Percentiles rank a stretch among this genome's conserved stretches.
phyloP scores from a whole-genome alignment of 2,888 invertebrate genomes.

The Uropetala carovei region DNA sequence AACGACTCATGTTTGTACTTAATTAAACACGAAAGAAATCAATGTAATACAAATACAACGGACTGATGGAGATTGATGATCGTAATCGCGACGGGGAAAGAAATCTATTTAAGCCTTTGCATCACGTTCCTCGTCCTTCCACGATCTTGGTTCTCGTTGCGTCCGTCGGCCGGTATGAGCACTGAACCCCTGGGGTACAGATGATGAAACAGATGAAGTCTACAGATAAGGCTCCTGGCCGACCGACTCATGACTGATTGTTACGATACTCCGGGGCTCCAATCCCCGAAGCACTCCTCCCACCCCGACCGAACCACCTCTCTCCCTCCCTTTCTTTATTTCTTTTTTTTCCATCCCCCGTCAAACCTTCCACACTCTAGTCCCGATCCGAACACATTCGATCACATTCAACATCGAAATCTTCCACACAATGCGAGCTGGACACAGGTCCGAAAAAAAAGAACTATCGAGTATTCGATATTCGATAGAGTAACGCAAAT shows the following conservation, averaged over 20 bases:
- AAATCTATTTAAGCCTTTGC: neutral
- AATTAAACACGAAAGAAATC: conserved; percentile 55
- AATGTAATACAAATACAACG: conserved; percentile 50
- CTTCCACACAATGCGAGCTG: neutral
- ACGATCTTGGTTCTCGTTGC: neutral
- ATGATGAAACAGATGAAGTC: conserved; percentile 60
- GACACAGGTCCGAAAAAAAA: neutral
- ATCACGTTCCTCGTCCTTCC: neutral
- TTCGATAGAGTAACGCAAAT: neutral
- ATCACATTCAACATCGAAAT: neutral
- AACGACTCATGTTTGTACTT: conserved; percentile 33
- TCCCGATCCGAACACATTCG: neutral
- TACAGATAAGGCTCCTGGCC: conserved; percentile 44
- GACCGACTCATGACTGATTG: conserved; percentile 49
- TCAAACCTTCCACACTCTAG: neutral
- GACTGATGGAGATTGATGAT: conserved; percentile 61
- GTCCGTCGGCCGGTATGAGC: too few species aligned
- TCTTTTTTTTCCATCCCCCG: too few species aligned
- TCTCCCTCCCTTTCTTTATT: too few species aligned
- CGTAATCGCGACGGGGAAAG: conserved; percentile 2
- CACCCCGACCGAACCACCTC: neutral
- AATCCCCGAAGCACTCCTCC: neutral
- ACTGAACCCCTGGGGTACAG: conserved; percentile 3
- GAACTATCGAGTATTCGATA: neutral
- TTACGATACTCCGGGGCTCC: neutral